phyloP scores from a whole-genome alignment of 2,113 vertebrate genomes.

The Capricornis sumatraensis region DNA sequence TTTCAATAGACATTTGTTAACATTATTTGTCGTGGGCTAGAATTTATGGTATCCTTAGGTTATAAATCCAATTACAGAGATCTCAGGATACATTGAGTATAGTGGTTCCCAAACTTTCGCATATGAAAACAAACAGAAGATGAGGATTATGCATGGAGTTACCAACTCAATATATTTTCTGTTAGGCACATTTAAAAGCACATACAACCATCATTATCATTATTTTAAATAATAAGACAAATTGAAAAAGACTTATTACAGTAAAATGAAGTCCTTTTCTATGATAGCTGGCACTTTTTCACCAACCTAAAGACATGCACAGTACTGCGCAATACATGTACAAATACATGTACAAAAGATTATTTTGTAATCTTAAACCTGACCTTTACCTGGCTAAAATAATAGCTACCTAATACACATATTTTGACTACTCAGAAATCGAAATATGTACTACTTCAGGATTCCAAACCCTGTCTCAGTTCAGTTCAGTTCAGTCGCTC shows the following conservation, averaged over 20 bases:
- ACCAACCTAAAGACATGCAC: background rate
- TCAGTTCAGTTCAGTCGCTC: too few relatives aligned
- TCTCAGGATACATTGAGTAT: background rate
- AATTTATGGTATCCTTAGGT: background rate
- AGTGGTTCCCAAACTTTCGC: background rate
- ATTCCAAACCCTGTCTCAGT: background rate
- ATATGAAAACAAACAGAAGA: background rate
- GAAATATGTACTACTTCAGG: background rate
- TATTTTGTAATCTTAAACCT: background rate
- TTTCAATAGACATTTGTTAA: background rate
- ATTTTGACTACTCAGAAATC: background rate
- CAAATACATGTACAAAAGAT: background rate
- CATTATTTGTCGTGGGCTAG: background rate
- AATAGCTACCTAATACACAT: background rate
- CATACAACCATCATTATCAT: background rate
- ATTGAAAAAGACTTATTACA: background rate
- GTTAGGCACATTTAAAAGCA: background rate
- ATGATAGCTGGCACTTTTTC: background rate
- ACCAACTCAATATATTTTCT: background rate
- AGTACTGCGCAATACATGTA: background rate
- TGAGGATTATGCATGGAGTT: background rate
- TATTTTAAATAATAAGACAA: background rate
- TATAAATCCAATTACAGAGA: background rate
- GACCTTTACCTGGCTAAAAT: background rate
- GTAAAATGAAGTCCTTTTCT: background rate